Conservation (phyloP, 2,113 vertebrate genomes). For the Zosterops japonicus region DNA sequence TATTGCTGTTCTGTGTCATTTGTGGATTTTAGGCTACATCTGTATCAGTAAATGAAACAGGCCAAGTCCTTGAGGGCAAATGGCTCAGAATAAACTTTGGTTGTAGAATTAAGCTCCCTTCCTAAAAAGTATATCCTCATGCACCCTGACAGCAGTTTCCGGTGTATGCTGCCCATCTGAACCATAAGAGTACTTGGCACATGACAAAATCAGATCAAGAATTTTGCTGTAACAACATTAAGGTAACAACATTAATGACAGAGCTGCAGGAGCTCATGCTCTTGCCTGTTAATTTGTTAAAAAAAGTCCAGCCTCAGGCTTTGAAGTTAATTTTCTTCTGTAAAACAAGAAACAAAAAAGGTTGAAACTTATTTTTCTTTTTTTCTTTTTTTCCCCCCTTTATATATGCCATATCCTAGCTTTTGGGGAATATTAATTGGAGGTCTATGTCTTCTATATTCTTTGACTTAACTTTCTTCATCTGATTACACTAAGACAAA, state of each 20-base stretch:
- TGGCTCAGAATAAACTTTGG: background rate
- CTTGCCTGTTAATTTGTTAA: background rate
- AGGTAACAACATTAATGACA: background rate
- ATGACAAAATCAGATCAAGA: background rate
- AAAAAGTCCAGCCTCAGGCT: background rate
- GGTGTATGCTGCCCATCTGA: background rate
- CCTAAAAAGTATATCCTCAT: background rate
- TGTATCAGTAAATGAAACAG: background rate
- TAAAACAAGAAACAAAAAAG: background rate
- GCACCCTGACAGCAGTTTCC: background rate
- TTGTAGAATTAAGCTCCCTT: background rate
- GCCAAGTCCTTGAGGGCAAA: background rate
- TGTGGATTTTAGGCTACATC: background rate
- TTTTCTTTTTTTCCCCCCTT: background rate
- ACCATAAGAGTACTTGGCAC: background rate
- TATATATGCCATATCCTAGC: background rate
- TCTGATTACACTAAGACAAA: background rate
- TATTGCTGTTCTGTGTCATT: background rate
- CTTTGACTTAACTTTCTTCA: background rate
- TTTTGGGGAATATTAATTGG: background rate
- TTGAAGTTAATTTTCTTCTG: background rate
- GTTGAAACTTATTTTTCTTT: background rate
- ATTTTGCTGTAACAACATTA: background rate
- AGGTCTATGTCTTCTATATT: background rate
- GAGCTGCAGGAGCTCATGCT: background rate